These are phyloP conservation scores for Acanthosepion lycidas DNA, from an alignment of 2,888 invertebrate species.

Conservation along the genomic window DNA sequence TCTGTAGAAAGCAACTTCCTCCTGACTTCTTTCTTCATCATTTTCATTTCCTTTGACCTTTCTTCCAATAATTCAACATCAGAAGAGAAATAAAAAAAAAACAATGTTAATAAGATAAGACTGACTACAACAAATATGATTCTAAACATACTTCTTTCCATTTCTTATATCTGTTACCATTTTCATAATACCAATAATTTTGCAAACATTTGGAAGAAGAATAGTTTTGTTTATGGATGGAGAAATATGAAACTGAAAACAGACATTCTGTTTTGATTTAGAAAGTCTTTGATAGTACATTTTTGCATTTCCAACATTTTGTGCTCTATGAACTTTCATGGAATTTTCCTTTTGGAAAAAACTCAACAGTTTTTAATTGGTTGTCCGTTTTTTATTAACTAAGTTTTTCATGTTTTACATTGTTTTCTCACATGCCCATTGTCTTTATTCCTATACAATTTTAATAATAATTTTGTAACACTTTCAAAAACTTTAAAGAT, in stretches of 20 bases:
- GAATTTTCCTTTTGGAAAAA: background rate
- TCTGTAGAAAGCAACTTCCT: conserved; percentile 22
- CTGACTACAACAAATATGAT: background rate
- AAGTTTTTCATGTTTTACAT: background rate
- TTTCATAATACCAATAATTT: background rate
- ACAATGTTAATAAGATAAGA: background rate
- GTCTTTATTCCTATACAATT: too few species aligned
- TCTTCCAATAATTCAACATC: background rate
- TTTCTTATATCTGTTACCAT: background rate
- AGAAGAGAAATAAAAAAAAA: background rate
- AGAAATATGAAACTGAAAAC: background rate
- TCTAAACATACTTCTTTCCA: background rate
- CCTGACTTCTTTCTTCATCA: background rate
- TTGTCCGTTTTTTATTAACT: background rate
- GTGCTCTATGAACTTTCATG: background rate
- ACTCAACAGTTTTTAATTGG: background rate
- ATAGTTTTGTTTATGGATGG: background rate
- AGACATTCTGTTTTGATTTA: background rate
- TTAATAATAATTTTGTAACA: background rate
- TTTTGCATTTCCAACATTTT: background rate
- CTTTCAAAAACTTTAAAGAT: background rate
- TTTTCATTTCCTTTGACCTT: conserved; percentile 33
- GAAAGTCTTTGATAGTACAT: background rate
- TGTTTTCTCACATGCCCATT: background rate
- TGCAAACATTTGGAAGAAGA: background rate